Conservation (phyloP, 2,888 invertebrate species). For the Diadromus collaris region DNA sequence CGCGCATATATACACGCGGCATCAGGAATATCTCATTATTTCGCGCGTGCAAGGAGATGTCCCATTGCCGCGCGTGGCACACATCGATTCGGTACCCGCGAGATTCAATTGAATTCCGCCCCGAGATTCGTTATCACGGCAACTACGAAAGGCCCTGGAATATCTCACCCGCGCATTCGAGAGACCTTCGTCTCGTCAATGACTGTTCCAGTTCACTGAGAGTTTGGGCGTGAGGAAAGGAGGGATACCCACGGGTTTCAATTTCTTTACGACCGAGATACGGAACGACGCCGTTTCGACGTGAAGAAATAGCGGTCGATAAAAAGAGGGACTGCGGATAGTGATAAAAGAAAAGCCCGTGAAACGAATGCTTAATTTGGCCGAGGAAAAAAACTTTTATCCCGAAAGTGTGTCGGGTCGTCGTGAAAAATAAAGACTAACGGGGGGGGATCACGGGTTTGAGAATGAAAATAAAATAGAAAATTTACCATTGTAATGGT, state of each 20-base stretch:
- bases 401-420: slow-evolving; percentile 5
- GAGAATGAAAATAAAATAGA: background rate
- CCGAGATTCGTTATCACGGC: slow-evolving; percentile 10
- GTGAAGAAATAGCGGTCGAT: background rate
- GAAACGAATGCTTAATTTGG: slow-evolving; percentile 4
- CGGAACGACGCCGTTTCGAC: background rate
- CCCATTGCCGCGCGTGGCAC: slow-evolving; percentile 3
- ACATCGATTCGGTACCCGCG: slow-evolving; percentile 9
- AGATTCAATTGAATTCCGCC: slow-evolving; percentile 24
- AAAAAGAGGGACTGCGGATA: background rate
- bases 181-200: slow-evolving; percentile 11
- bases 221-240: background rate
- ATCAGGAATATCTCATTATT: slow-evolving; percentile 21
- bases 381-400: background rate
- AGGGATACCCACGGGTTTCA: background rate
- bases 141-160: background rate
- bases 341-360: slow-evolving; percentile 4
- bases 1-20: background rate
- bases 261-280: slow-evolving; percentile 4
- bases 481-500: background rate
- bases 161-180: background rate
- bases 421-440: slow-evolving; percentile 16
- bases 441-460: background rate
- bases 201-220: background rate
- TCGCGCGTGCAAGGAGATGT: background rate